These are phyloP conservation scores for Tinea trinotella DNA, from an alignment of 2,888 invertebrate species.

Conservation along the genomic window DNA sequence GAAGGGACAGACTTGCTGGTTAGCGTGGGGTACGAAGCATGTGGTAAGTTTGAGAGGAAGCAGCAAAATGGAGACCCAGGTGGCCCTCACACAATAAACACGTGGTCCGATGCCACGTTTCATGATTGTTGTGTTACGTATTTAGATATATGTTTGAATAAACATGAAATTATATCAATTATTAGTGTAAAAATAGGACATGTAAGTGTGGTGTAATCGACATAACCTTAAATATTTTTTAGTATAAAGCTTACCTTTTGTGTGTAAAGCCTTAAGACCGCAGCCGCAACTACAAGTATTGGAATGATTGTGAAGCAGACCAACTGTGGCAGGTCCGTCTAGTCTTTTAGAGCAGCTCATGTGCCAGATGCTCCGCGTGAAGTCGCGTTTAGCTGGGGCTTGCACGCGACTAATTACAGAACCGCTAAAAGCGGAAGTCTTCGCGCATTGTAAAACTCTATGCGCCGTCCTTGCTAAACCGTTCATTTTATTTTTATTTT, in stretches of 20 bases:
- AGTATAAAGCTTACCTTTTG: constrained; percentile 75
- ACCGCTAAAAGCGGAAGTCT: constrained; percentile 44
- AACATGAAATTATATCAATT: too few relatives aligned
- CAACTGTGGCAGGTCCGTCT: constrained; percentile 42
- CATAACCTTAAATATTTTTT: constrained; percentile 65
- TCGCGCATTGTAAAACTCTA: constrained; percentile 59
- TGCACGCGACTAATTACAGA: constrained; percentile 51
- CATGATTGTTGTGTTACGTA: too few relatives aligned
- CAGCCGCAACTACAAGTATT: constrained; percentile 80
- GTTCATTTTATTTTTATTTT: constrained; percentile 73
- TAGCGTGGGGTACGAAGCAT: too few relatives aligned
- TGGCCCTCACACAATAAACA: not conserved
- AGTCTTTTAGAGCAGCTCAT: constrained; percentile 70
- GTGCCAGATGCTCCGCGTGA: constrained; percentile 81
- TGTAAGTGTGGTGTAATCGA: constrained; percentile 44
- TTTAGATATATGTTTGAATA: too few relatives aligned
- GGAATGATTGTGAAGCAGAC: constrained; percentile 69
- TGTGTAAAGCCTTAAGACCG: constrained; percentile 74
- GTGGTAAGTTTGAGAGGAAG: too few relatives aligned
- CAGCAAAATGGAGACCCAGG: too few relatives aligned
- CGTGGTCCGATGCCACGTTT: too few relatives aligned
- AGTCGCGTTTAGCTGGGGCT: constrained; percentile 73
- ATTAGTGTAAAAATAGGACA: too few relatives aligned
- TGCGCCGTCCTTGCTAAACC: constrained; percentile 76
- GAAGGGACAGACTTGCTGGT: constrained; percentile 45